Conservation (phyloP, 2,888 invertebrate species). For the Nowickia ferox region DNA sequence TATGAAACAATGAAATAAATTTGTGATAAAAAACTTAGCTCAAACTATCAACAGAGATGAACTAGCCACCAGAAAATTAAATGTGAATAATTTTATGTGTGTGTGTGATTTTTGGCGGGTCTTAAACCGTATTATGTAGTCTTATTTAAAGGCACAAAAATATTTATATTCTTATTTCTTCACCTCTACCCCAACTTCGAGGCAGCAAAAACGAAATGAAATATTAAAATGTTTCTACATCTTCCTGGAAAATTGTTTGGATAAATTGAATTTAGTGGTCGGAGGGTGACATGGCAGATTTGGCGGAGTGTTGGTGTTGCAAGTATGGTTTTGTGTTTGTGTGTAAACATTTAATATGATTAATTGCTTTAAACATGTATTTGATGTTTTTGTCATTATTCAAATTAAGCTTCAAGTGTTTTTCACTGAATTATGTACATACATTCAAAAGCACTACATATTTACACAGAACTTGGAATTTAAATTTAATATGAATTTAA, state of each 20-base stretch:
- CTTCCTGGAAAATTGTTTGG: slow-evolving; percentile 24
- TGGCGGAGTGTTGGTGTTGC: neutral
- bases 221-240: slow-evolving; percentile 36
- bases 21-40: slow-evolving; percentile 4
- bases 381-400: slow-evolving; percentile 70
- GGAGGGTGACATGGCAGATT: neutral
- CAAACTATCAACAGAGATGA: slow-evolving; percentile 27
- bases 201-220: slow-evolving; percentile 23
- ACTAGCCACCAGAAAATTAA: slow-evolving; percentile 31
- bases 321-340: slow-evolving; percentile 23
- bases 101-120: neutral
- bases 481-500: too few relatives aligned
- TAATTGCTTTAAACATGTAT: slow-evolving; percentile 63
- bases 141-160: slow-evolving; percentile 42
- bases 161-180: slow-evolving; percentile 27
- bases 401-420: slow-evolving; percentile 58
- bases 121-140: slow-evolving; percentile 11
- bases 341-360: slow-evolving; percentile 51
- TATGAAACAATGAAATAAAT: slow-evolving; percentile 18
- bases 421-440: too few relatives aligned
- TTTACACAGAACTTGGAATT: too few relatives aligned
- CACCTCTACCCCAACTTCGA: too few relatives aligned
- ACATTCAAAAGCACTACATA: too few relatives aligned
- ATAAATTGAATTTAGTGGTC: slow-evolving; percentile 16
- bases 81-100: neutral